Evolutionary conservation across 1,140 invertebrate genomes (phyloP), one percentile per base, ranked within the genome.

Genomic region (Pseudobourletiella spinata): DNA sequence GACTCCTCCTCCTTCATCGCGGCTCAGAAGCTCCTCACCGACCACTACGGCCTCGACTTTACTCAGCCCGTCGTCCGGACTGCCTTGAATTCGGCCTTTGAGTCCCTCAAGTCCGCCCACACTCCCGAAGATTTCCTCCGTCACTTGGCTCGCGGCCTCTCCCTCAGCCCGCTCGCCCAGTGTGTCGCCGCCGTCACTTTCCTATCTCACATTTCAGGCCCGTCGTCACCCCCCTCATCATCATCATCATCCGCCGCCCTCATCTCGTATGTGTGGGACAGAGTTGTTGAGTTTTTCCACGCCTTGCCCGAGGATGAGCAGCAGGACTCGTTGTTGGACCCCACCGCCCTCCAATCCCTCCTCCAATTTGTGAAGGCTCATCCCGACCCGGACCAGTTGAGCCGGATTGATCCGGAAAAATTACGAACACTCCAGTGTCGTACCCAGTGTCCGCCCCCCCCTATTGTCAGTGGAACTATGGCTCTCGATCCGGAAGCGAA

Each of bases 21-120:
- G 8, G 59, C 59, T 14, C 14, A 29, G 54, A 61, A 35, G 4
- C 48, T 61, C 2, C 20, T 61, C 11, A 6, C 30, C 1, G 32
- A 14, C 28, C 43, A 61, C 29, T 61, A 65, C 44, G n/a, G 44
- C 15, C 24, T 65, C 16, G 59, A 65, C 26, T 61, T 61, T 57
- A 42, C 63, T 18, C 44, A 29, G n/a, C 63, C 63, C 4, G 24
- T 57, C 32, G 63, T 65, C n/a, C 35, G 20, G 16, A 65, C 59
- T 61, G 63, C 63, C 52, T 42, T 65, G 22, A 50, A 48, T 28
- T 61, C 63, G 32, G 52, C 63, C 2, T 59, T 61, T 22, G 11
- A 48, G 46, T 48, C 46, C 22, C 22, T 48, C 32, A 39, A 39
- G n/a, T 11, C 32, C 8, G 32, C 8, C 8, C n/a, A n/a, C n/a